Evolutionary conservation across 2,888 invertebrate species (phyloP).

Genomic region (Kuschelorhynchus macadamiae): DNA sequence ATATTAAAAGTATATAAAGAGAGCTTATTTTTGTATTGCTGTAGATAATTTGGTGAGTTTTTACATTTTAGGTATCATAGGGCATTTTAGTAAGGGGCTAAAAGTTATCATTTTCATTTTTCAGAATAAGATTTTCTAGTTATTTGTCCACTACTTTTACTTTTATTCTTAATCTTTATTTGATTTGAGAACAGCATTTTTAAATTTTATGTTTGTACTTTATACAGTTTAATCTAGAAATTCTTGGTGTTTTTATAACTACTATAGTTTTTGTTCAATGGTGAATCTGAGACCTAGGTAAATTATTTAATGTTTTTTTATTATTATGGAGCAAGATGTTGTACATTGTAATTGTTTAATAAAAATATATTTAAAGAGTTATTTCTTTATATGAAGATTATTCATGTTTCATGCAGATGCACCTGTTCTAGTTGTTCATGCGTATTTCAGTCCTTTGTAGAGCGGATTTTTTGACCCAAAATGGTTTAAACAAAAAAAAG

Average conservation of each 20-base stretch:
- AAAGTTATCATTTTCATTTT: background rate
- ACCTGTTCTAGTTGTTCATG: too few species aligned
- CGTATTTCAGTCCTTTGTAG: too few species aligned
- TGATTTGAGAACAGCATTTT: slow-evolving; percentile 36
- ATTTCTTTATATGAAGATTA: too few species aligned
- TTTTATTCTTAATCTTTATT: slow-evolving; percentile 20
- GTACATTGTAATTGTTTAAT: slow-evolving; percentile 49
- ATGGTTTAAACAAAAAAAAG: too few species aligned
- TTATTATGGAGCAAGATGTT: slow-evolving; percentile 37
- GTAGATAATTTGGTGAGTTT: too few species aligned
- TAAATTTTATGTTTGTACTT: slow-evolving; percentile 36
- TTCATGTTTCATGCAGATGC: too few species aligned
- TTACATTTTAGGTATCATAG: too few species aligned
- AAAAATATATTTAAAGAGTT: slow-evolving; percentile 26
- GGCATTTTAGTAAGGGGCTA: too few species aligned
- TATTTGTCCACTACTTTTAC: slow-evolving; percentile 25
- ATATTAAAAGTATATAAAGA: too few species aligned
- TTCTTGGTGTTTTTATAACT: slow-evolving; percentile 34
- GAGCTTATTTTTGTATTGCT: too few species aligned
- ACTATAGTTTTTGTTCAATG: slow-evolving; percentile 28
- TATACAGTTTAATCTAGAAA: slow-evolving; percentile 24
- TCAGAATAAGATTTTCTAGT: slow-evolving; percentile 29
- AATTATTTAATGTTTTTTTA: slow-evolving; percentile 30
- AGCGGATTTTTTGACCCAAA: too few species aligned
- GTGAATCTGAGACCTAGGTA: slow-evolving; percentile 25